phyloP scores from a whole-genome alignment of 2,797 vertebrate genomes.

The Poecile montanus region DNA sequence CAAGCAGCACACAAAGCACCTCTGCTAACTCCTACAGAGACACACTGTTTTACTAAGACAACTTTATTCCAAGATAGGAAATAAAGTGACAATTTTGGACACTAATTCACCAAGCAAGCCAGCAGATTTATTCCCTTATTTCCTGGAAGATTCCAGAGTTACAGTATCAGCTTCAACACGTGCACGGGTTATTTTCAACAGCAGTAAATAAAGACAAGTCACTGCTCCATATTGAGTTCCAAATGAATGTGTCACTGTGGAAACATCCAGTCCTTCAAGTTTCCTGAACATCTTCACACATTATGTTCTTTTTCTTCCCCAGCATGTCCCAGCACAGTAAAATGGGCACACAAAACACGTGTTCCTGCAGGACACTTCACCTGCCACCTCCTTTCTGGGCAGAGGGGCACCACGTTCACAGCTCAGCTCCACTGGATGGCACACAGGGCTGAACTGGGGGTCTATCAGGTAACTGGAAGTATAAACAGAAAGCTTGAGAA shows the following conservation, averaged over 20 bases:
- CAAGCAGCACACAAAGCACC: not conserved
- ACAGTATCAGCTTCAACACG: not conserved
- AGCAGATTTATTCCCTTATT: not conserved
- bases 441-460: not conserved
- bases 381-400: not conserved
- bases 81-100: not conserved
- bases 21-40: rapidly evolving
- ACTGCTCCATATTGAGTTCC: not conserved
- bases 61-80: not conserved
- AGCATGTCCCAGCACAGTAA: not conserved
- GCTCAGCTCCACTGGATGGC: not conserved
- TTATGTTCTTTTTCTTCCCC: not conserved
- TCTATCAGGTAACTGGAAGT: not conserved
- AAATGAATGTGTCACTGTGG: not conserved
- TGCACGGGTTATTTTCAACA: not conserved
- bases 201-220: not conserved
- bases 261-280: not conserved
- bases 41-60: not conserved
- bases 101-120: not conserved
- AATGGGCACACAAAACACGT: not conserved
- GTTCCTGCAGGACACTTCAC: not conserved
- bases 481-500: not conserved
- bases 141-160: not conserved
- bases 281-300: not conserved
- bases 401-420: not conserved